phyloP scores from a whole-genome alignment of 2,888 invertebrate species.

The Druceiella hillmani region DNA sequence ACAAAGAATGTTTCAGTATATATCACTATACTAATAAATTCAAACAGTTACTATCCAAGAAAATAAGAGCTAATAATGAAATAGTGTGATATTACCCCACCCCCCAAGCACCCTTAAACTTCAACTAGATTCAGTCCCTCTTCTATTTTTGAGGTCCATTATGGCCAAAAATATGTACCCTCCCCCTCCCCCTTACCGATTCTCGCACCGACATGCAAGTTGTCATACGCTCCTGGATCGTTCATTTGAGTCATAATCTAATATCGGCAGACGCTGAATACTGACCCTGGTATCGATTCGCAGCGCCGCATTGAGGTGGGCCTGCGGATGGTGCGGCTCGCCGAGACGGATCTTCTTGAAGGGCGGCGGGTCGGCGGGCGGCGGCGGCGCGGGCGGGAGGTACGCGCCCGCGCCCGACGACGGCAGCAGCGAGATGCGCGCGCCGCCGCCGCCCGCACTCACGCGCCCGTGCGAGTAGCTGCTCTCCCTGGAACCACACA shows the following conservation, averaged over 20 bases:
- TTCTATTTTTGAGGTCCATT: background rate
- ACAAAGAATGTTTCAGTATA: too few species aligned
- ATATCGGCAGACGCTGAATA: conserved; percentile 9
- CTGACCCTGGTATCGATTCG: conserved; percentile 62
- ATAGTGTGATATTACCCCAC: too few species aligned
- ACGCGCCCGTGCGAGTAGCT: conserved; percentile 44
- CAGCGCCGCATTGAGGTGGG: too few species aligned
- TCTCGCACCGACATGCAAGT: background rate
- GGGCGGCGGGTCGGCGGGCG: conserved; percentile 53
- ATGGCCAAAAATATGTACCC: background rate
- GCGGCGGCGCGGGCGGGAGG: conserved; percentile 44
- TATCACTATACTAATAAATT: too few species aligned
- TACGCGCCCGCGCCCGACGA: conserved; percentile 49
- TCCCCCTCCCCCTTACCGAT: background rate
- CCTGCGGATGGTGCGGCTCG: conserved; percentile 39
- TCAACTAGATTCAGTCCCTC: background rate
- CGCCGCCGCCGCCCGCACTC: conserved; percentile 32
- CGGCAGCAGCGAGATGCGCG: conserved; percentile 64
- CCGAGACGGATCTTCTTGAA: conserved; percentile 64
- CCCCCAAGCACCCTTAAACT: background rate
- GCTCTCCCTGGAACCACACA: conserved; percentile 35
- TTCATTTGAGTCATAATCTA: conserved; percentile 55
- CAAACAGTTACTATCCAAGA: too few species aligned
- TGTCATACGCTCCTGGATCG: conserved; percentile 4
- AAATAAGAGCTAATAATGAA: too few species aligned